Percentiles rank a stretch among this genome's conserved stretches.
phyloP scores from a whole-genome alignment of 2,113 vertebrate genomes.

The Chionodraco myersi region DNA sequence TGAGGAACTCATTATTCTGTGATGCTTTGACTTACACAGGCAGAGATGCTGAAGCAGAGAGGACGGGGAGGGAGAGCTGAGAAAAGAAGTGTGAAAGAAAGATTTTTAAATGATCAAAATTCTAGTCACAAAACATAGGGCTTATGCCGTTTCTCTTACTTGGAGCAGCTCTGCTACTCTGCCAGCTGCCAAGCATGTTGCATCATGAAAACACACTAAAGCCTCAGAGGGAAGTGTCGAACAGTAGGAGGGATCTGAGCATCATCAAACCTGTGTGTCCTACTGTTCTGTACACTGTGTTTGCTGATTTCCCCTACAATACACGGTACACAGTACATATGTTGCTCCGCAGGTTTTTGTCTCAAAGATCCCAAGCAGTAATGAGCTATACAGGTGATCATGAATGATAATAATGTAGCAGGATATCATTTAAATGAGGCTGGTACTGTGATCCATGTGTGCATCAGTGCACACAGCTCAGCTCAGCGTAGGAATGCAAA shows the following conservation, averaged over 20 bases:
- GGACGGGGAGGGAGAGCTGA: slow-evolving; percentile 22
- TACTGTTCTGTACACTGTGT: slow-evolving; percentile 40
- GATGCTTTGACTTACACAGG: slow-evolving; percentile 55
- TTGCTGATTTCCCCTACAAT: slow-evolving; percentile 27
- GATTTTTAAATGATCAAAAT: slow-evolving; percentile 74
- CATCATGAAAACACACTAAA: slow-evolving; percentile 76
- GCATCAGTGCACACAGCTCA: slow-evolving; percentile 56
- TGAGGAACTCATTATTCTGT: slow-evolving; percentile 76
- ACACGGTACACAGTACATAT: slow-evolving; percentile 9
- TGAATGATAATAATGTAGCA: slow-evolving; percentile 56
- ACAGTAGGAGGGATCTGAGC: slow-evolving; percentile 65
- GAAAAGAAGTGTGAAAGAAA: slow-evolving; percentile 57
- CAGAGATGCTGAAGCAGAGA: slow-evolving; percentile 51
- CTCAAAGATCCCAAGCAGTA: slow-evolving; percentile 22
- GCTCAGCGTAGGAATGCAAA: slow-evolving; percentile 72
- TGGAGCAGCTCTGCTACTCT: slow-evolving; percentile 58
- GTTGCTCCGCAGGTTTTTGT: slow-evolving; percentile 10
- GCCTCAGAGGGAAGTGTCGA: slow-evolving; percentile 62
- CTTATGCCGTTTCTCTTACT: slow-evolving; percentile 64
- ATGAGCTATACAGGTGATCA: slow-evolving; percentile 63
- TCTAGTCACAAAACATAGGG: slow-evolving; percentile 72
- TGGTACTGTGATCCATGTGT: slow-evolving; percentile 49
- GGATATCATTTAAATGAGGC: slow-evolving; percentile 60
- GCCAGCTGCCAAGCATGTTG: slow-evolving; percentile 71
- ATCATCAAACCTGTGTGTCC: slow-evolving; percentile 37